Conservation (phyloP, 2,888 invertebrate species). For the Terebella lapidaria region DNA sequence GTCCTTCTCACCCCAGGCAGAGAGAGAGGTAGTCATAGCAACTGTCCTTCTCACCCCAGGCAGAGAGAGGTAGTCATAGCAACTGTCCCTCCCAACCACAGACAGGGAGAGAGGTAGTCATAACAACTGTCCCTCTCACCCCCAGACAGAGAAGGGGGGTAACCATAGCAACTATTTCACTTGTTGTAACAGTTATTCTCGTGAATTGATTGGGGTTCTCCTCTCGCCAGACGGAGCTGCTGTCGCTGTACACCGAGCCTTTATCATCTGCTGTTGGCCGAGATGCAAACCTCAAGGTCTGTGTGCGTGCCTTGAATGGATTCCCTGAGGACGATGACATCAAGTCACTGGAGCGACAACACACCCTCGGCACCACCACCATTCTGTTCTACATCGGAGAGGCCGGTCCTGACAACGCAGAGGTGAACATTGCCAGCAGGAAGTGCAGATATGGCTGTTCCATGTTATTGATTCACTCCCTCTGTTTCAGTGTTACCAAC, state of each 20-base stretch:
- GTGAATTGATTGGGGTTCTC: too few species aligned
- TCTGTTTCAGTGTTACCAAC: neutral
- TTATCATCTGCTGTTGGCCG: neutral
- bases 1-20: too few species aligned
- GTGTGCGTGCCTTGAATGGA: neutral
- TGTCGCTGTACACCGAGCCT: neutral
- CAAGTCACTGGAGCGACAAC: neutral
- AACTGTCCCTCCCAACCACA: too few species aligned
- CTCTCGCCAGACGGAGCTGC: neutral
- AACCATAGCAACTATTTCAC: too few species aligned
- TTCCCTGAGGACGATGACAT: neutral
- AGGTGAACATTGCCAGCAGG: neutral
- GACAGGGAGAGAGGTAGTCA: too few species aligned
- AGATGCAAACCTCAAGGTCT: neutral
- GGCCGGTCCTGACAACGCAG: neutral
- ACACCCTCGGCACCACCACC: neutral
- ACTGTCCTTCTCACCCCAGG: too few species aligned
- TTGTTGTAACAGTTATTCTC: too few species aligned
- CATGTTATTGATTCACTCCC: neutral
- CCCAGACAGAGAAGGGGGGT: too few species aligned
- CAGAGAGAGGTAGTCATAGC: too few species aligned
- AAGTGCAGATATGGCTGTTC: neutral
- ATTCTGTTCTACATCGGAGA: slow-evolving; percentile 1
- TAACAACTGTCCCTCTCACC: too few species aligned
- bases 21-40: too few species aligned